Base-by-base conservation (phyloP, 2,113 vertebrate species). In the Amazona guildingii region DNA sequence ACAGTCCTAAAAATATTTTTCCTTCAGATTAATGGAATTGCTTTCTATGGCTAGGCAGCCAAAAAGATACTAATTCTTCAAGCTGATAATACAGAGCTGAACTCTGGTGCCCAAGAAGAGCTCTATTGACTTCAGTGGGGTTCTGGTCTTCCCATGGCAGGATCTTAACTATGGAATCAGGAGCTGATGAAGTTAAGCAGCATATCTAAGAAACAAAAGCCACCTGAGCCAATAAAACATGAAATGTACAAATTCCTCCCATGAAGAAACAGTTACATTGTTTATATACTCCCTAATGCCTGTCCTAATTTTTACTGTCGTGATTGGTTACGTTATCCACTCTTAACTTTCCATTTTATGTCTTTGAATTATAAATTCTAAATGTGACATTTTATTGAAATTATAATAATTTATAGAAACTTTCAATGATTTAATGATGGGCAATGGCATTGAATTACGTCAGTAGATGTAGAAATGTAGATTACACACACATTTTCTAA, bases 331-430 rank as follows among this genome's bases (percentile, higher is more conserved):
- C 35, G 3, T 33, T 78, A 64, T 57, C 49, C 84, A 54, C 19
- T 73, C 88, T 95, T 90, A 61, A 73, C 94, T 95, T 96, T 78
- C 18, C 0, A 2, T 31, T 77, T 92, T 70, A 49, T 70, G 4
- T 86, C 44, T 84, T 59, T 88, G 76, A 93, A 92, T 37, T 93
- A 11, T 87, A 94, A 95, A 95, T 93, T 87, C 54, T 89, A 79
- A 66, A 89, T 92, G 67, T 96, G 78, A 85, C 51, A 80, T 83
- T 82, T 97, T 92, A 95, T 94, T 96, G 88, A 97, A 93, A 93
- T 91, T 49, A 14, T 85, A 87, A 87, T 69, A 0, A 23, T 91
- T 92, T 86, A 75, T 77, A 85, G 83, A 92, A 95, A 69, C 29
- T 84, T 94, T 83, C 95, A 70, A 86, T 73, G 15, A 83, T 35